A percentile compares a stretch with the other conserved stretches of the same genome.
Conservation (phyloP, 64 coral and sea anemone genomes). For the Catalaphyllia jardinei region DNA sequence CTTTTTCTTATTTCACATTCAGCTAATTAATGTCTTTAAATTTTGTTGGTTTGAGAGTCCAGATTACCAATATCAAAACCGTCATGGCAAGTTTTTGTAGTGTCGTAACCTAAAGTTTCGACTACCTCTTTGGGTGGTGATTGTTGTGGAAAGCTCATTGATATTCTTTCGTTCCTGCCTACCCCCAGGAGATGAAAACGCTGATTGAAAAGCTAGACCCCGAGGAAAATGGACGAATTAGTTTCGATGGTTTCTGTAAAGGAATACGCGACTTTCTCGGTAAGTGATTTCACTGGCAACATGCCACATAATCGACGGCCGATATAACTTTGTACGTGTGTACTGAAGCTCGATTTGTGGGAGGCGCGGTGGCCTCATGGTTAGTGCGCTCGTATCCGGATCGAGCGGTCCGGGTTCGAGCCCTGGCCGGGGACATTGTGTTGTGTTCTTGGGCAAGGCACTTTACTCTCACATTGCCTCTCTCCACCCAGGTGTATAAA, state of each 20-base stretch:
- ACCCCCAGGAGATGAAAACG: conserved; percentile 79
- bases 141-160: background rate
- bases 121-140: no score
- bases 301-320: no score
- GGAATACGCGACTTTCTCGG: conserved; percentile 93
- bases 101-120: background rate
- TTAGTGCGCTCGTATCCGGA: no score
- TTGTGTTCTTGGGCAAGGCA: no score
- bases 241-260: conserved; percentile 89
- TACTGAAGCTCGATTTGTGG: no score
- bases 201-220: conserved; percentile 88
- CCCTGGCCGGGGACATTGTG: no score
- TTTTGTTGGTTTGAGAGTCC: background rate
- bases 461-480: no score
- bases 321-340: no score
- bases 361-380: no score
- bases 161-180: conserved; percentile 11
- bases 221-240: conserved; percentile 79
- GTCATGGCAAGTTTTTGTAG: background rate
- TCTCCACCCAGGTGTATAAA: no score
- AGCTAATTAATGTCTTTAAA: background rate
- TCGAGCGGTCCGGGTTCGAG: no score
- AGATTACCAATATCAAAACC: background rate
- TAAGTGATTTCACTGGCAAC: no score
- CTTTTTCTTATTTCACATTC: background rate